Evolutionary conservation across 2,888 invertebrate species (phyloP), one percentile per base, ranked within the genome.

Genomic region (Boloria selene): DNA sequence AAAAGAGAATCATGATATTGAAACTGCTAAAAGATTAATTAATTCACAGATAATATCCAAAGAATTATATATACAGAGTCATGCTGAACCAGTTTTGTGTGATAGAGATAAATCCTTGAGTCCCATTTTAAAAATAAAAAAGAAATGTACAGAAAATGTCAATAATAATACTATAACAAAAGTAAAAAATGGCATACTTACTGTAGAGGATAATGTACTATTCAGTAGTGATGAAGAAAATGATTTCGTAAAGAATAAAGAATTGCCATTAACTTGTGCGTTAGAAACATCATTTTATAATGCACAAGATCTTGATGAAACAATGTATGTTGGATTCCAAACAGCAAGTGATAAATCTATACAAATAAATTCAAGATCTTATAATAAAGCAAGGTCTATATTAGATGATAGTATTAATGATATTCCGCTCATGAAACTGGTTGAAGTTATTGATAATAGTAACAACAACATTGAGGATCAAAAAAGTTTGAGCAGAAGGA

Each of bases 181-280:
- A 44, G 62, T 68, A 58, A 56, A 65, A 61, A 55, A n/a, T 44
- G 64, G 42, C 17, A 63, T 62, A 38, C 58, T 54, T 73, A 58
- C 38, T 4, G 31, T 82, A 22, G 74, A 85, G 72, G 89, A 90
- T 71, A 87, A 87, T 73, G 86, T 89, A 50, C 69, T 90, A 18
- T 90, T 91, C 64, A 90, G 88, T 59, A 89, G 88, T 74, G 90
- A 90, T 76, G 91, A 92, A 78, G 90, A 89, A 77, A 74, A 76
- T 63, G 77, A 79, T 58, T 75, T 62, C 50, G 74, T 26, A 26
- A 79, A 77, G 73, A 72, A 78, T 59, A 73, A 81, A 72, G 82
- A 87, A 50, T 70, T 88, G 47, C 87, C 88, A n/a, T 74, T 86
- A 10, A 89, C 90, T 10, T 85, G 85, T 77, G 82, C 82, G 1